Conservation (phyloP, 2,113 vertebrate species). For the Columbina picui region DNA sequence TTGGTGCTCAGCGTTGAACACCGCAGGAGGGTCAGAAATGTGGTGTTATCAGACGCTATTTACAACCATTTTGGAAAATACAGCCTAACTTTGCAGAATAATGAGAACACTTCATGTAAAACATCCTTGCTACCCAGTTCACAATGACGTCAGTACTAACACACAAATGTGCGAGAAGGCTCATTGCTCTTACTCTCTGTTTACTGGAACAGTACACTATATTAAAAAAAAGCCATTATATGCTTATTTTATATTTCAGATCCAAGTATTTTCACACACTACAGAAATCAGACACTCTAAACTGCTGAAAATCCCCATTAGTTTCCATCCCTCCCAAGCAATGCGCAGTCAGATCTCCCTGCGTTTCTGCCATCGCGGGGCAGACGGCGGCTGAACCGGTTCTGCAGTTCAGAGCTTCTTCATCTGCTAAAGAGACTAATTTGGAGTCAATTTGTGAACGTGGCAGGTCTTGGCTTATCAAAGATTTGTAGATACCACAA, state of each 20-base stretch:
- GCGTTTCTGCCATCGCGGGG: not conserved
- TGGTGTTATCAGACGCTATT: not conserved
- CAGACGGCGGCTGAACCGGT: not conserved
- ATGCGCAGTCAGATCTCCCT: not conserved
- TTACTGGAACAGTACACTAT: not conserved
- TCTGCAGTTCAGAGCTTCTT: not conserved
- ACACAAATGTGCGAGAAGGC: not conserved
- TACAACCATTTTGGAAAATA: not conserved
- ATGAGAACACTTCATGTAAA: not conserved
- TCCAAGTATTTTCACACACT: not conserved
- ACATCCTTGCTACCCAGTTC: not conserved
- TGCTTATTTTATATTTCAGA: not conserved
- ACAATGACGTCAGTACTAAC: not conserved
- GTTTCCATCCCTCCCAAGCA: not conserved
- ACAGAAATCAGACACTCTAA: not conserved
- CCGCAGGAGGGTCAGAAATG: fast-evolving
- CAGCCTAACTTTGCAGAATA: not conserved
- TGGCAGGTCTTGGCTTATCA: not conserved
- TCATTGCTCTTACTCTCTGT: not conserved
- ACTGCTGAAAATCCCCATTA: not conserved
- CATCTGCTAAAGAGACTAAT: not conserved
- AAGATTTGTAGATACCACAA: not conserved
- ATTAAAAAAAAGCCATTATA: not conserved
- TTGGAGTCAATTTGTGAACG: not conserved
- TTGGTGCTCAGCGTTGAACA: fast-evolving